Evolutionary conservation across 2,797 vertebrate genomes (phyloP), one percentile per base, ranked within the genome.

Genomic region (Cyprinodon diabolis): DNA sequence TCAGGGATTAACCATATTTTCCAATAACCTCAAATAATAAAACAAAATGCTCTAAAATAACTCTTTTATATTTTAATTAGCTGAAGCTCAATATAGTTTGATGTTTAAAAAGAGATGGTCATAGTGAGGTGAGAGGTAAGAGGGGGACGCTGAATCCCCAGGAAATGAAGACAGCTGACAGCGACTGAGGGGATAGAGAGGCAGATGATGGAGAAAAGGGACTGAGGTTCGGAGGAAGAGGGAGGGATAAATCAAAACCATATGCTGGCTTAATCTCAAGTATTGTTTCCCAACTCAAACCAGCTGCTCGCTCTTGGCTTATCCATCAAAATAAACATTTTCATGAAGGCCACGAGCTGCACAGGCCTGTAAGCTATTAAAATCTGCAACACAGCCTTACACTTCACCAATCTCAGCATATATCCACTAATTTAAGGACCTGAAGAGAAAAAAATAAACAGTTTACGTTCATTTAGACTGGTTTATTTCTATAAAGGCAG

Each of bases 281-380:
- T 94, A 94, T 95, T 95, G 93, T 95, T 63, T 95, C 92, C 84
- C 89, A 94, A 95, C 84, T 94, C 84, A 89, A 94, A 95, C 88
- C 95, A 95, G 93, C 94, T 95, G 95, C 80, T 87, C 57, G 79
- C 88, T 93, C 84, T 93, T 93, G 93, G 93, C 92, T 94, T 91
- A 93, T 94, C 91, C 91, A 91, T 95, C 92, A 95, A 95, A 95
- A 95, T 93, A 95, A 96, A 95, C 93, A 94, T 92, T 91, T 90
- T 84, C 86, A 85, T 69, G 84, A 91, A 92, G 87, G 92, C 92
- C 88, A 92, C 84, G 76, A 93, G 93, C 90, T 84, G 83, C 80
- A 73, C 72, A 5, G 88, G 89, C 84, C 94, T 95, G 93, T 87
- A 88, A 90, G 84, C 92, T 85, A 94, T 95, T 94, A 94, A 75